These are phyloP conservation scores for Phoeniculus purpureus DNA, from an alignment of 2,797 vertebrate species.

Conservation along the genomic window DNA sequence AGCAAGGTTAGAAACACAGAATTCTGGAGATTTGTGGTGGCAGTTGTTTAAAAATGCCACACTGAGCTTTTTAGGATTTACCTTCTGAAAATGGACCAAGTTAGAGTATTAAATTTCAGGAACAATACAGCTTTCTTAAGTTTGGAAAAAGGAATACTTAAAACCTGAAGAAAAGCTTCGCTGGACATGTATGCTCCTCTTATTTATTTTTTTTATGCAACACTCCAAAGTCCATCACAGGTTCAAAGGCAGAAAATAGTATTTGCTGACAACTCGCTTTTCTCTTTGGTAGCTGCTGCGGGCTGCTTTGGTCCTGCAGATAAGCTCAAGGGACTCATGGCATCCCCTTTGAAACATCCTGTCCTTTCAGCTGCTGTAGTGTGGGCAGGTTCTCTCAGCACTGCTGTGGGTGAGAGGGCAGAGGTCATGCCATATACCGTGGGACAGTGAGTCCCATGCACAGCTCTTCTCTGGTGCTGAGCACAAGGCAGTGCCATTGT, in stretches of 20 bases:
- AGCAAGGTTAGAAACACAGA: conserved; percentile 63
- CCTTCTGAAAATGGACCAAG: conserved; percentile 62
- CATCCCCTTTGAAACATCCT: not conserved
- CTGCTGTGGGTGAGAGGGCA: not conserved
- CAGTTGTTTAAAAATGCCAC: conserved; percentile 65
- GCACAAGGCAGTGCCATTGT: accelerated
- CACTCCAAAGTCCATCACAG: not conserved
- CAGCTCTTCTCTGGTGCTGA: accelerated
- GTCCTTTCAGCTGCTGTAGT: not conserved
- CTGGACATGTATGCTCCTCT: not conserved
- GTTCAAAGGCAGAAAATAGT: conserved; percentile 48
- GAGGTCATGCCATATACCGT: accelerated
- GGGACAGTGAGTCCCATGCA: not conserved
- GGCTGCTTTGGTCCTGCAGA: not conserved
- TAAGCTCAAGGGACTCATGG: not conserved
- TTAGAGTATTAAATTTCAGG: conserved; percentile 65
- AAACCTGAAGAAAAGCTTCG: conserved; percentile 56
- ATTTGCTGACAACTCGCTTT: conserved; percentile 26
- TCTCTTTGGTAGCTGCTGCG: not conserved
- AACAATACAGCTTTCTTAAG: conserved; percentile 67
- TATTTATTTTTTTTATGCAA: not conserved
- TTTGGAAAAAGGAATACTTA: conserved; percentile 67
- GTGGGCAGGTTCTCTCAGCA: not conserved
- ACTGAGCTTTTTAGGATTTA: conserved; percentile 75
- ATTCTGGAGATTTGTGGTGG: conserved; percentile 69